Base-by-base conservation (phyloP, 2,888 invertebrate genomes). In the Erynnis tages region DNA sequence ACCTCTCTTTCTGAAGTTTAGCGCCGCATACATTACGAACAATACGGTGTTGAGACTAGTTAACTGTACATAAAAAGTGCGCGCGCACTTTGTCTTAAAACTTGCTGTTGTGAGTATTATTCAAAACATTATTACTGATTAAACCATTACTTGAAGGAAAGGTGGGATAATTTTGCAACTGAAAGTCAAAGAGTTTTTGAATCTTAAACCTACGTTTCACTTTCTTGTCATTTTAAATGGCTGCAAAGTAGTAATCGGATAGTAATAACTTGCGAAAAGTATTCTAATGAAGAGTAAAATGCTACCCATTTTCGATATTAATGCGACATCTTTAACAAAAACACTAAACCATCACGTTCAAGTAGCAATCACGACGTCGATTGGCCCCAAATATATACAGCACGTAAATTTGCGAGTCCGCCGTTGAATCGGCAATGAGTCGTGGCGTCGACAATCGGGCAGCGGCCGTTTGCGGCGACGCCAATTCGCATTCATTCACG, bases 401-500 rank as follows among this genome's bases (percentile, higher is more conserved):
- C 60, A 61, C 66, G 66, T 71, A 70, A 82, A 81, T 79, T 77
- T 73, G 73, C 67, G 73, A 72, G 73, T 62, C 66, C 63, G 66
- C 67, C 67, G 72, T 71, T 77, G 81, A 75, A 76, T 76, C 67
- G 66, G 69, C 77, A 86, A 85, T 85, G 80, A 78, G 79, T 78
- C 82, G 82, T 82, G 82, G 75, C 78, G 73, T 75, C 80, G 77
- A 78, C 82, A 82, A 85, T 85, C 83, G 82, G 80, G 73, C 73
- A 67, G 69, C 69, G 78, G 75, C 77, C 79, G 84, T 82, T 84
- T 76, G 77, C 67, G 86, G 81, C 79, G 76, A 77, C 78, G 76
- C 75, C 84, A 81, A 84, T 79, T 76, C 75, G 70, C 71, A 79
- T 81, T 81, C 80, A 86, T 81, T 82, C 79, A 78, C 76, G 76